Conservation (phyloP, 1,140 invertebrate species). For the Leptestheria dahalacensis region DNA sequence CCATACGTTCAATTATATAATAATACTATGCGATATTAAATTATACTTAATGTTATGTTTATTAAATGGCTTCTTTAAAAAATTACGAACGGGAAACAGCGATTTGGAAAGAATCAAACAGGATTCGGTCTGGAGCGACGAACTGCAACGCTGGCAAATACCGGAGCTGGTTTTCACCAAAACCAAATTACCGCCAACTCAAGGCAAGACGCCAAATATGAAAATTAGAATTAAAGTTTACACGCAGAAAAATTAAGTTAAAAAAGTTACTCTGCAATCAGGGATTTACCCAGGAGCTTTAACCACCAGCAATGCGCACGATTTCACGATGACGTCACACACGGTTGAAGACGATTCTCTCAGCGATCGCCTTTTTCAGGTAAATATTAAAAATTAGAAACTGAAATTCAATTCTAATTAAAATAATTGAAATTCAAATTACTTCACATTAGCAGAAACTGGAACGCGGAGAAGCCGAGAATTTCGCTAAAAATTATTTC, state of each 20-base stretch:
- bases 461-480: conserved; percentile 39
- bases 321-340: neutral
- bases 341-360: neutral
- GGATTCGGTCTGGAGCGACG: conserved; percentile 61
- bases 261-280: too few species aligned
- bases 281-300: neutral
- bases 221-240: too few species aligned
- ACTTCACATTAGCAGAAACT: conserved; percentile 35
- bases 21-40: neutral
- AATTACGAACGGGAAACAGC: conserved; percentile 31
- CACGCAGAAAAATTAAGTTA: too few species aligned
- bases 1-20: conserved; percentile 16
- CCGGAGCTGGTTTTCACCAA: conserved; percentile 46
- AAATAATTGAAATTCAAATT: conserved; percentile 4
- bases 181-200: conserved; percentile 47
- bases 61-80: neutral
- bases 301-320: neutral
- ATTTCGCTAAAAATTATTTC: conserved; percentile 54
- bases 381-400: neutral
- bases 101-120: conserved; percentile 49
- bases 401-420: neutral
- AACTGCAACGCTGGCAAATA: conserved; percentile 51
- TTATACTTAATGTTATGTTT: neutral
- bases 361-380: neutral
- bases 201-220: conserved; percentile 27